Conservation (phyloP, 2,888 invertebrate species). For the Spilarctia lutea region DNA sequence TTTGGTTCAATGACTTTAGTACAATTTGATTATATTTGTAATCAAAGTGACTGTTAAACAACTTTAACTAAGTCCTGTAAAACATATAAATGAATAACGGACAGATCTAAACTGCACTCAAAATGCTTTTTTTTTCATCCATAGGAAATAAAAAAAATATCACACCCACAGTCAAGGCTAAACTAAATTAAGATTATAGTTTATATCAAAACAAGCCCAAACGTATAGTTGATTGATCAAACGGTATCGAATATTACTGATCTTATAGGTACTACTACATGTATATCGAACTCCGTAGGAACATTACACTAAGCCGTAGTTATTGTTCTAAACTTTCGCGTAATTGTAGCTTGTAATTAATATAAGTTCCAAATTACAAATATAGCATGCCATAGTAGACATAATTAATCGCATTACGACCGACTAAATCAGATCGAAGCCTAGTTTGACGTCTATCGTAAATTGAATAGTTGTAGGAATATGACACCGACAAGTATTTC, state of each 20-base stretch:
- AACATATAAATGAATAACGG: neutral
- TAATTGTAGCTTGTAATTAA: neutral
- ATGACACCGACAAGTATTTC: neutral
- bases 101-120: neutral
- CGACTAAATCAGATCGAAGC: neutral
- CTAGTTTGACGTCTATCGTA: neutral
- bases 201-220: neutral
- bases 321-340: neutral
- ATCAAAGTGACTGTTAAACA: neutral
- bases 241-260: neutral
- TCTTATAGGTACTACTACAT: neutral
- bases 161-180: neutral
- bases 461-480: slow-evolving; percentile 4
- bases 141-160: no score
- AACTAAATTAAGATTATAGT: neutral
- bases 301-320: neutral
- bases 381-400: neutral
- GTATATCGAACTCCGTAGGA: neutral
- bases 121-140: no score
- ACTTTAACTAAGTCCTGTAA: neutral
- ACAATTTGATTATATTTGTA: neutral
- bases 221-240: neutral
- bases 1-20: neutral
- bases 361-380: neutral
- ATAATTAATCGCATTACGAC: neutral